Conservation (phyloP, 2,888 invertebrate species). For the Tineola bisselliella region DNA sequence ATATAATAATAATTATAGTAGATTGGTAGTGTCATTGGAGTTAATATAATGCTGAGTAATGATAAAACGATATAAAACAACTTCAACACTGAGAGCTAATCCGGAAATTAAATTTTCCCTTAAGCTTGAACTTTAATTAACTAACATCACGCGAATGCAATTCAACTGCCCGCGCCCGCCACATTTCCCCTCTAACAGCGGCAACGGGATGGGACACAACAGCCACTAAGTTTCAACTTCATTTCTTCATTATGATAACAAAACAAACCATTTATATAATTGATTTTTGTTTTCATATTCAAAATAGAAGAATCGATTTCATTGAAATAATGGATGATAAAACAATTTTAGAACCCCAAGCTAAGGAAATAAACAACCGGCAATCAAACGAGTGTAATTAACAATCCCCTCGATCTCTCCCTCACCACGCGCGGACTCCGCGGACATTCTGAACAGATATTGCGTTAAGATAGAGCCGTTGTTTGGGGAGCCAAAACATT, state of each 20-base stretch:
- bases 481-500: constrained; percentile 16
- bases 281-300: background rate
- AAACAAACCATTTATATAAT: too few species aligned
- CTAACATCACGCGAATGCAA: constrained; percentile 44
- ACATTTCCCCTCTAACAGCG: background rate
- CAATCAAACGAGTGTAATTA: constrained; percentile 15
- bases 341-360: constrained; percentile 10
- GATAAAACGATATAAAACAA: constrained; percentile 3
- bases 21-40: background rate
- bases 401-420: constrained; percentile 3
- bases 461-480: constrained; percentile 15
- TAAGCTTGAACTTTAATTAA: constrained; percentile 59
- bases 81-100: constrained; percentile 29
- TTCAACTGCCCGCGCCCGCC: constrained; percentile 18
- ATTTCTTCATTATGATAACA: background rate
- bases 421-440: background rate
- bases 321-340: constrained; percentile 6
- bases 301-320: background rate
- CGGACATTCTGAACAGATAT: constrained; percentile 14
- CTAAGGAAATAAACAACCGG: constrained; percentile 1
- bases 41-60: background rate
- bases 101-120: constrained; percentile 60
- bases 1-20: background rate
- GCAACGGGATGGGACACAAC: background rate
- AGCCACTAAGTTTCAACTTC: background rate